Percentiles rank a stretch among this genome's conserved stretches.
Conservation (phyloP, 2,797 vertebrate genomes). For the Notolepis coatsorum region DNA sequence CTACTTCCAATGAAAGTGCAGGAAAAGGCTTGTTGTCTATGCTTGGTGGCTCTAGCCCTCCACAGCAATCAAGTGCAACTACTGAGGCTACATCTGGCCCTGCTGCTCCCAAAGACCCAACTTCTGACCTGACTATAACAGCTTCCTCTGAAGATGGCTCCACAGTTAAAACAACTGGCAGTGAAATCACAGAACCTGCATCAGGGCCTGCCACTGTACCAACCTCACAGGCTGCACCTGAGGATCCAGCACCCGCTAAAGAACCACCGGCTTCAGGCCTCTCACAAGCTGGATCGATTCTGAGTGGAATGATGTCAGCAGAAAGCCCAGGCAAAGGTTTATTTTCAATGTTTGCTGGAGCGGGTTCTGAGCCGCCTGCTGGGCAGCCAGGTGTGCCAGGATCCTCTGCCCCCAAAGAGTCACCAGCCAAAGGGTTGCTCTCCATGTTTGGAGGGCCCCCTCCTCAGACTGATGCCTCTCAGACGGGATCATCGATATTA, state of each 20-base stretch:
- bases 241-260: slow-evolving; percentile 36
- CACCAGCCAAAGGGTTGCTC: slow-evolving; percentile 61
- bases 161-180: slow-evolving; percentile 26
- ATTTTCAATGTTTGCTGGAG: slow-evolving; percentile 73
- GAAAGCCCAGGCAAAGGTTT: slow-evolving; percentile 70
- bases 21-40: slow-evolving; percentile 76
- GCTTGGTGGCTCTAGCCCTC: slow-evolving; percentile 62
- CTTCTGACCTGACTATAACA: slow-evolving; percentile 8
- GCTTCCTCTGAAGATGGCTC: background rate
- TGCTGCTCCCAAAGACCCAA: slow-evolving; percentile 37
- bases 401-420: slow-evolving; percentile 63
- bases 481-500: slow-evolving; percentile 37
- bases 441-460: slow-evolving; percentile 67
- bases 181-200: slow-evolving; percentile 21
- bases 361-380: slow-evolving; percentile 42
- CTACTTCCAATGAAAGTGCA: slow-evolving; percentile 69
- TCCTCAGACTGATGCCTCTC: slow-evolving; percentile 41
- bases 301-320: slow-evolving; percentile 65
- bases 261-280: slow-evolving; percentile 35
- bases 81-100: slow-evolving; percentile 16
- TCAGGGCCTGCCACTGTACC: slow-evolving; percentile 18
- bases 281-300: slow-evolving; percentile 38
- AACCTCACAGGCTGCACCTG: slow-evolving; percentile 18
- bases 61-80: slow-evolving; percentile 34
- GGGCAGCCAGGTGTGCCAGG: slow-evolving; percentile 27